These are phyloP conservation scores for Coreius guichenoti DNA, from an alignment of 2,797 vertebrate genomes.

Conservation along the genomic window DNA sequence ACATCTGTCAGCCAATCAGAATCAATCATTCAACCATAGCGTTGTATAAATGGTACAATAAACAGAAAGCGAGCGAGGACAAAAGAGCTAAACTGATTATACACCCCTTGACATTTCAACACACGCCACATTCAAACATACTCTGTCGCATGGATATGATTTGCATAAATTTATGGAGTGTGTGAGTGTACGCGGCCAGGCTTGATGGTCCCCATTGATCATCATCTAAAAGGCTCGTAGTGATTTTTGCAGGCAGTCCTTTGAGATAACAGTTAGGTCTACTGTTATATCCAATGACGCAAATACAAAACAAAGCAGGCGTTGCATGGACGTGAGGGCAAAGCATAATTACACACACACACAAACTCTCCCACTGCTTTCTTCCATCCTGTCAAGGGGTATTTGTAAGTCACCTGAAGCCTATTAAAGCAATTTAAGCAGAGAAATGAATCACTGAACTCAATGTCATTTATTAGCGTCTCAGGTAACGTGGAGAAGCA, in stretches of 20 bases:
- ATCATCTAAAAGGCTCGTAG: not conserved
- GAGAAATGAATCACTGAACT: slow-evolving; percentile 34
- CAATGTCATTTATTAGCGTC: slow-evolving; percentile 41
- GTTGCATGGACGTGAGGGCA: slow-evolving; percentile 50
- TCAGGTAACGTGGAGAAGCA: slow-evolving; percentile 6
- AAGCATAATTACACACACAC: slow-evolving; percentile 46
- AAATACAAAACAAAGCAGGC: slow-evolving; percentile 39
- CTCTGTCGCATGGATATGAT: slow-evolving; percentile 46
- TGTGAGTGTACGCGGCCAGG: not conserved
- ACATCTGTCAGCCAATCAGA: slow-evolving; percentile 23
- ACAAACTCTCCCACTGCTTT: not conserved
- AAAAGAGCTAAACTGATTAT: slow-evolving; percentile 54
- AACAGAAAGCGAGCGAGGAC: slow-evolving; percentile 21
- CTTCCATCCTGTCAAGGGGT: slow-evolving; percentile 21
- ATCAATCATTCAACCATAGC: slow-evolving; percentile 2
- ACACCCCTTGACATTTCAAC: slow-evolving; percentile 54
- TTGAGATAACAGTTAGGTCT: slow-evolving; percentile 26
- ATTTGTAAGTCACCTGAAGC: slow-evolving; percentile 50
- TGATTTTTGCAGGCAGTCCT: slow-evolving; percentile 27
- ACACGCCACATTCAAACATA: slow-evolving; percentile 58
- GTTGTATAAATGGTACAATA: not conserved
- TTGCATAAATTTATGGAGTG: slow-evolving; percentile 48
- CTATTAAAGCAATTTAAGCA: slow-evolving; percentile 36
- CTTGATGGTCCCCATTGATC: slow-evolving; percentile 35
- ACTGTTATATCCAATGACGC: slow-evolving; percentile 16